phyloP scores from a whole-genome alignment of 2,797 vertebrate species.

The Chaetodon trifasciatus region DNA sequence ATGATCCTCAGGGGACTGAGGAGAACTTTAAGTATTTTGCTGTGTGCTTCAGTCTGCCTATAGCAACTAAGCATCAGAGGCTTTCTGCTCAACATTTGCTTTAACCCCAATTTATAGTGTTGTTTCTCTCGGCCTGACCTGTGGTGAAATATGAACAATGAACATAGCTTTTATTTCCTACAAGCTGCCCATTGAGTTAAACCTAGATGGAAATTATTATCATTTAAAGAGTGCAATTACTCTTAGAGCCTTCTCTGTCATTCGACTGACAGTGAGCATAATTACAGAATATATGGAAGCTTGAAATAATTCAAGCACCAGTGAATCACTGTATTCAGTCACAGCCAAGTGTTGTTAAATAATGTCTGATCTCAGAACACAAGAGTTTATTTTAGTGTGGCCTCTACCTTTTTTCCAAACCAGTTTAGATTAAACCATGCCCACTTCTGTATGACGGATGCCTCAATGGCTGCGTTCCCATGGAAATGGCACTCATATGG shows the following conservation, averaged over 20 bases:
- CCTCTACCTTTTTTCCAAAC: background rate
- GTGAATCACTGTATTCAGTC: slow-evolving; percentile 13
- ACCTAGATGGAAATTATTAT: slow-evolving; percentile 8
- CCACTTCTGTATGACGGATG: too few species aligned
- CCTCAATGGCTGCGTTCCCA: too few species aligned
- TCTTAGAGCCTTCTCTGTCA: slow-evolving; percentile 19
- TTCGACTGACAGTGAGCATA: slow-evolving; percentile 45
- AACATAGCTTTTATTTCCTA: slow-evolving; percentile 15
- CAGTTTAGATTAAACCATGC: too few species aligned
- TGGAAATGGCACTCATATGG: too few species aligned
- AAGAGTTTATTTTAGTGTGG: background rate
- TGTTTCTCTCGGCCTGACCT: slow-evolving; percentile 32
- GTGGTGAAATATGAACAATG: slow-evolving; percentile 33
- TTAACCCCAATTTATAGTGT: slow-evolving; percentile 55
- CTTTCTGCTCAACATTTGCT: slow-evolving; percentile 52
- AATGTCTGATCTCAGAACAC: slow-evolving; percentile 37
- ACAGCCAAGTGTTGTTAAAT: slow-evolving; percentile 20
- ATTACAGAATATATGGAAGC: slow-evolving; percentile 40
- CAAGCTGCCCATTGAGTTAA: slow-evolving; percentile 24
- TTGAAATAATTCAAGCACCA: slow-evolving; percentile 32
- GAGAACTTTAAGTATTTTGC: slow-evolving; percentile 30
- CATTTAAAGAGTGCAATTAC: slow-evolving; percentile 33
- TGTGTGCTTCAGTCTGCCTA: slow-evolving; percentile 21
- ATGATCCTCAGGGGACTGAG: slow-evolving; percentile 18
- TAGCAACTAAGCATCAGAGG: slow-evolving; percentile 35